Percentiles rank a stretch among this genome's conserved stretches.
Conservation (phyloP, 2,797 vertebrate genomes). For the Sylvia borin region DNA sequence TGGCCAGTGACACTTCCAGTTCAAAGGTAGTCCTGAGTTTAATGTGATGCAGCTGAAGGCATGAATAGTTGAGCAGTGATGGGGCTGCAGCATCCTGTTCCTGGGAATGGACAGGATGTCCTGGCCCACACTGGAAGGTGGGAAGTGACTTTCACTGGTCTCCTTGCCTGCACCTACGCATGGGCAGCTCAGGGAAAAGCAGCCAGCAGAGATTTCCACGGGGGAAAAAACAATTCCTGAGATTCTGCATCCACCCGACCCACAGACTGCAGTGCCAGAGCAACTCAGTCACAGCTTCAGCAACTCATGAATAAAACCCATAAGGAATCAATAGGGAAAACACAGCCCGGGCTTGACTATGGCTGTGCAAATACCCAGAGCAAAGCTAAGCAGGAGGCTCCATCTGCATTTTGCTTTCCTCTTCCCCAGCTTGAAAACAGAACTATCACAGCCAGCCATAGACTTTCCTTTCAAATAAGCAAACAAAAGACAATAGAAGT, state of each 20-base stretch:
- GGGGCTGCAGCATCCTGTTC: neutral
- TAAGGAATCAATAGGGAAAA: neutral
- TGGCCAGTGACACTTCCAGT: neutral
- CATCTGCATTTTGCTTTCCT: neutral
- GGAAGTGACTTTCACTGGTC: neutral
- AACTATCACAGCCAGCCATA: neutral
- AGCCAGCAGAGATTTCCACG: neutral
- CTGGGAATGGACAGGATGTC: neutral
- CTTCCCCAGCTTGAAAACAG: neutral
- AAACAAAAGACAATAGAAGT: neutral
- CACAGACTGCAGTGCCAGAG: rapidly evolving
- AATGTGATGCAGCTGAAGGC: neutral
- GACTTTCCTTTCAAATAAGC: neutral
- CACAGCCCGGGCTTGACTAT: rapidly evolving
- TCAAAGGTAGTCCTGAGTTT: neutral
- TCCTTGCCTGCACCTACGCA: rapidly evolving
- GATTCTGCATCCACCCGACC: rapidly evolving
- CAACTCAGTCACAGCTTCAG: neutral
- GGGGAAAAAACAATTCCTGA: neutral
- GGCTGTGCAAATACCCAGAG: neutral
- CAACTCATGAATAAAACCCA: neutral
- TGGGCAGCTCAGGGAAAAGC: neutral
- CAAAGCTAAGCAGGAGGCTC: neutral
- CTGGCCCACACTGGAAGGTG: neutral
- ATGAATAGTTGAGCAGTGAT: neutral